These are phyloP conservation scores for Cynodonichthys magdalenae DNA, from an alignment of 2,797 vertebrate genomes.

Conservation along the genomic window DNA sequence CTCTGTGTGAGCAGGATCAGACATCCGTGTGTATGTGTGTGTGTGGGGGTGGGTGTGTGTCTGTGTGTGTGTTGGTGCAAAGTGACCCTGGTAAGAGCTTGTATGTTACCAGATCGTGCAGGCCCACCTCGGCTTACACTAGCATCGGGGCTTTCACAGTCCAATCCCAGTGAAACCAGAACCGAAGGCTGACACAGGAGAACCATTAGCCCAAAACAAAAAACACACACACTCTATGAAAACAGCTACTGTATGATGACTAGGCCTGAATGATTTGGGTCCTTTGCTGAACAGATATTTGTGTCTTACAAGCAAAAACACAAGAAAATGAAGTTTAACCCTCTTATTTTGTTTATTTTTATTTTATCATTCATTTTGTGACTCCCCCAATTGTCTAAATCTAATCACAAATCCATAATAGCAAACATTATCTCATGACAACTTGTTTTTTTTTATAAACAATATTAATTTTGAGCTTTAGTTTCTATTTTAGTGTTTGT, in stretches of 20 bases:
- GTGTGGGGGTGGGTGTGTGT: conserved; percentile 20
- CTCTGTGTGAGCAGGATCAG: conserved; percentile 40
- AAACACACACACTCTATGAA: conserved; percentile 2
- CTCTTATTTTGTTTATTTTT: no score
- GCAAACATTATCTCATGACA: no score
- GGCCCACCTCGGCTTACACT: conserved; percentile 71
- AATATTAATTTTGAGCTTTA: no score
- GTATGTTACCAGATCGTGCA: conserved; percentile 71
- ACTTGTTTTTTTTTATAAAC: no score
- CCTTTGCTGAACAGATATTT: no score
- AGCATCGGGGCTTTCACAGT: conserved; percentile 28
- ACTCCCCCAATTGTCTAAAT: no score
- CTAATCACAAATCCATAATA: no score
- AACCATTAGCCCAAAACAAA: conserved; percentile 48
- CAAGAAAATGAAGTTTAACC: no score
- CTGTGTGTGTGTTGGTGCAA: conserved; percentile 47
- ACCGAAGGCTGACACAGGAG: conserved; percentile 55
- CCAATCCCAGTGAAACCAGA: conserved; percentile 70
- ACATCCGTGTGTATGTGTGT: conserved; percentile 16
- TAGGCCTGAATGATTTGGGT: conserved; percentile 5
- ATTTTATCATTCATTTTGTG: no score
- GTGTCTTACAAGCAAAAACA: neutral
- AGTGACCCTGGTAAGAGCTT: conserved; percentile 48
- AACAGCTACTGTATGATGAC: neutral
- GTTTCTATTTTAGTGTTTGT: no score